Percentiles rank a stretch among this genome's conserved stretches.
These are phyloP conservation scores for Cyclopterus lumpus DNA, from an alignment of 2,797 vertebrate species.

Conservation along the genomic window DNA sequence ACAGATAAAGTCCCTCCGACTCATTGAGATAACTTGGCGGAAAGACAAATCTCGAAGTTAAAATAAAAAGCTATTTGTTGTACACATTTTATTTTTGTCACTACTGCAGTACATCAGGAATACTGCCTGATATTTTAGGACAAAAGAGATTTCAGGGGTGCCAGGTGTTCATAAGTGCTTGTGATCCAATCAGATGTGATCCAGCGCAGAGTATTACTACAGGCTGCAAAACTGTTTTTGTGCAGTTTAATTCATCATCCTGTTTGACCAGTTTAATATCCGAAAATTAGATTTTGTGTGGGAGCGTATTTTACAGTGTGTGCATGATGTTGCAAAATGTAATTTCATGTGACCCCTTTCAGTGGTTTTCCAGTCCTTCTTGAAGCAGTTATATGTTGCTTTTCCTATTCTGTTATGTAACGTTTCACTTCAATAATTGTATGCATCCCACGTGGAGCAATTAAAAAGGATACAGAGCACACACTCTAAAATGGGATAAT, in stretches of 20 bases:
- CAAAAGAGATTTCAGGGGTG: conserved; percentile 40
- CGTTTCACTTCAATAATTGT: neutral
- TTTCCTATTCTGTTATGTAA: conserved; percentile 12
- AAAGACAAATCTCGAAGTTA: neutral
- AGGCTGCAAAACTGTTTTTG: conserved; percentile 12
- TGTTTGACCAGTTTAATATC: conserved; percentile 24
- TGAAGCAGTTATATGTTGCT: neutral
- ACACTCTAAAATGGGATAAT: neutral
- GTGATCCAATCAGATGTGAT: conserved; percentile 52
- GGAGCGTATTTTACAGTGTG: conserved; percentile 9
- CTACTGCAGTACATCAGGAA: conserved; percentile 5
- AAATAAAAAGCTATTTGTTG: neutral
- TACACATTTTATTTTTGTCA: conserved; percentile 5
- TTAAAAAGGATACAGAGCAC: neutral
- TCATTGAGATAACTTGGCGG: neutral
- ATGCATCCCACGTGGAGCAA: neutral
- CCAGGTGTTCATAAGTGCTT: conserved; percentile 45
- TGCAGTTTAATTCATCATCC: conserved; percentile 40
- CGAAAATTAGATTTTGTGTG: conserved; percentile 34
- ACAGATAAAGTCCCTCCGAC: neutral
- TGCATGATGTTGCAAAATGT: conserved; percentile 14
- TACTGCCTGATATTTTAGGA: conserved; percentile 19
- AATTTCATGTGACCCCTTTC: conserved; percentile 6
- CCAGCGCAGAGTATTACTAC: conserved; percentile 30
- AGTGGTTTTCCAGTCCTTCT: neutral